These are phyloP conservation scores for Nerophis lumbriciformis DNA, from an alignment of 2,113 vertebrate species.

Conservation along the genomic window DNA sequence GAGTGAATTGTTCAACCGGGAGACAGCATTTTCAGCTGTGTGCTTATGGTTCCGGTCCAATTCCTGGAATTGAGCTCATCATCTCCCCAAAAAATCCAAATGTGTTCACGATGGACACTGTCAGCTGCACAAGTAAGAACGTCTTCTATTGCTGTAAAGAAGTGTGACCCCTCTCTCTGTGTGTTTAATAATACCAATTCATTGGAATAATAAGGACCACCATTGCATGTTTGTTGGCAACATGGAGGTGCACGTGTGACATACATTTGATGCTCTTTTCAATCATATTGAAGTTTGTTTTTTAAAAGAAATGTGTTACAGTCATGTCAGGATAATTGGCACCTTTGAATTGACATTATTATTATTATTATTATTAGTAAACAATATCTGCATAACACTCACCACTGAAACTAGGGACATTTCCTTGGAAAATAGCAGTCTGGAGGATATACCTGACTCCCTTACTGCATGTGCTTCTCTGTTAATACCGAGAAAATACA, in stretches of 20 bases:
- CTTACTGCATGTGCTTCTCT: no score
- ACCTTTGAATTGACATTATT: no score
- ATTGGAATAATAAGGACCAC: not conserved
- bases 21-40: not conserved
- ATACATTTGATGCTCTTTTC: not conserved
- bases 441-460: no score
- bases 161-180: slow-evolving; percentile 3
- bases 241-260: not conserved
- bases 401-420: no score
- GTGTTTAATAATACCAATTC: slow-evolving; percentile 8
- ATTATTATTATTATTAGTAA: no score
- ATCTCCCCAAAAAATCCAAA: not conserved
- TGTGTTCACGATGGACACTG: slow-evolving; percentile 2
- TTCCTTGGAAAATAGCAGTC: no score
- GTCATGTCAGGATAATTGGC: not conserved
- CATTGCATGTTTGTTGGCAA: not conserved
- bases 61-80: not conserved
- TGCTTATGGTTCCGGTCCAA: not conserved
- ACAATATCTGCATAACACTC: no score
- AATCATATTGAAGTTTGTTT: not conserved
- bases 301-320: not conserved
- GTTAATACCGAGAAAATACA: no score
- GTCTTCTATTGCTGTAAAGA: slow-evolving; percentile 31
- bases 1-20: no score
- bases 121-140: slow-evolving; percentile 16